A percentile compares a stretch with the other conserved stretches of the same genome.
Conservation (phyloP, 2,113 vertebrate genomes). For the Rutilus rutilus region DNA sequence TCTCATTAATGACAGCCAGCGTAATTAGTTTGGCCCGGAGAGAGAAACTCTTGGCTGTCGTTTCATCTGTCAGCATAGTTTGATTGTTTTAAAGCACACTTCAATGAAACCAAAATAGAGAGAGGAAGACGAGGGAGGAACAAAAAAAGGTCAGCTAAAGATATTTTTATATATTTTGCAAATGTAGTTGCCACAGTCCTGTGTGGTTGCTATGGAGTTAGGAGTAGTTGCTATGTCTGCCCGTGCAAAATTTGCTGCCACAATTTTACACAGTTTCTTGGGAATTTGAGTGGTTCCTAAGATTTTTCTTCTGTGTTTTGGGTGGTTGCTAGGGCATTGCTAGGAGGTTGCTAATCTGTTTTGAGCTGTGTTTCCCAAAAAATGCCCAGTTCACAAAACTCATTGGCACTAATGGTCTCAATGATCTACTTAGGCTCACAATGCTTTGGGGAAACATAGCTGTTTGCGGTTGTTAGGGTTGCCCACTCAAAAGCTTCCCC, state of each 20-base stretch:
- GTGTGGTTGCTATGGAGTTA: background rate
- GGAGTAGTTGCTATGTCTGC: background rate
- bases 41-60: slow-evolving; percentile 9
- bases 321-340: background rate
- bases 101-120: background rate
- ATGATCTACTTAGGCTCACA: background rate
- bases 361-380: background rate
- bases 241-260: background rate
- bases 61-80: slow-evolving; percentile 17
- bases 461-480: too few relatives aligned
- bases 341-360: background rate
- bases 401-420: background rate
- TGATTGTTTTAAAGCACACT: slow-evolving; percentile 13
- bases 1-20: slow-evolving; percentile 19
- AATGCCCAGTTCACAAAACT: background rate
- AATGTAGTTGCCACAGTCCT: background rate
- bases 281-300: background rate
- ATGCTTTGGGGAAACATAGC: background rate
- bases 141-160: background rate
- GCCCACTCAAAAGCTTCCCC: too few relatives aligned
- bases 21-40: slow-evolving; percentile 25
- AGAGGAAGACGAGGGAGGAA: background rate
- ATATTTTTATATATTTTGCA: too few relatives aligned
- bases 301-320: background rate
- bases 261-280: background rate